These are phyloP conservation scores for Gila robusta DNA, from an alignment of 2,797 vertebrate species.

Conservation along the genomic window DNA sequence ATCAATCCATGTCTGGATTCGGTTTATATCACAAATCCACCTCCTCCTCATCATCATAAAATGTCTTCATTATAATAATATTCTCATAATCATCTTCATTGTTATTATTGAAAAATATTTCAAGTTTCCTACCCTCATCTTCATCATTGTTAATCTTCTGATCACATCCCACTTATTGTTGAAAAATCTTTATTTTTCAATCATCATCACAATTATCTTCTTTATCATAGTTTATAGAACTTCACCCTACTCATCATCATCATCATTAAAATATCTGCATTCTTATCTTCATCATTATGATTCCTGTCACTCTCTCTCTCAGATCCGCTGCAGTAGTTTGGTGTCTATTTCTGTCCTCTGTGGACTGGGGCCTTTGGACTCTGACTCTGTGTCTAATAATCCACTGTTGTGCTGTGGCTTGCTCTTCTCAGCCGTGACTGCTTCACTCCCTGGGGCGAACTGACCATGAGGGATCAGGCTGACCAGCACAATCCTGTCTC, in stretches of 20 bases:
- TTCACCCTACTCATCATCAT: background rate
- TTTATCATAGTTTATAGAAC: background rate
- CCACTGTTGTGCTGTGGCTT: conserved; percentile 42
- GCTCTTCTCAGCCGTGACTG: conserved; percentile 36
- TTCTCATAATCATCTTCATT: background rate
- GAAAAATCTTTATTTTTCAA: background rate
- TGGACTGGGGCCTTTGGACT: conserved; percentile 26
- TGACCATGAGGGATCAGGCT: conserved; percentile 33
- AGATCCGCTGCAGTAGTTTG: conserved; percentile 6
- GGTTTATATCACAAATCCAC: background rate
- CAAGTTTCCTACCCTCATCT: background rate
- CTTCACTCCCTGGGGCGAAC: conserved; percentile 21
- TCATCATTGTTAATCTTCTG: background rate
- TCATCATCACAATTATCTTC: background rate
- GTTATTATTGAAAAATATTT: background rate
- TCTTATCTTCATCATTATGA: conserved; percentile 9
- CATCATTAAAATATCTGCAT: background rate
- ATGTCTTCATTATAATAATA: background rate
- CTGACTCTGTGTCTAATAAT: conserved; percentile 43
- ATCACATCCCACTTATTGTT: background rate
- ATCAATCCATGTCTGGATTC: background rate
- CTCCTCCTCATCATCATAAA: background rate
- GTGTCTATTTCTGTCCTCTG: conserved; percentile 28
- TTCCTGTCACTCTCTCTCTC: conserved; percentile 14
- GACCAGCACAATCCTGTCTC: conserved; percentile 30